These are phyloP conservation scores for Falco rusticolus DNA, from an alignment of 2,797 vertebrate species.

Conservation along the genomic window DNA sequence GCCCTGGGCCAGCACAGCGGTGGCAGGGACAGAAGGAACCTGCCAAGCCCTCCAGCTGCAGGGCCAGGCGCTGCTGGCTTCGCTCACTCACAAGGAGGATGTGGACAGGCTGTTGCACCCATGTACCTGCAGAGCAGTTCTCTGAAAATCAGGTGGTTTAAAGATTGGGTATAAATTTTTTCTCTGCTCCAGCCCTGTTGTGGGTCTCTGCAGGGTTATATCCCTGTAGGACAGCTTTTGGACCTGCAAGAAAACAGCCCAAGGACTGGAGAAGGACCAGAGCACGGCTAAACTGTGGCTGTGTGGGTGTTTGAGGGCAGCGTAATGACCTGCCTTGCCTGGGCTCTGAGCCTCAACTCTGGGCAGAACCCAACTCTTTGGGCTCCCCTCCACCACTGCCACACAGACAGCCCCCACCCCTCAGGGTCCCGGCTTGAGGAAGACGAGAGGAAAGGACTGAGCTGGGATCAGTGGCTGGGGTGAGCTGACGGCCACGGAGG, in stretches of 20 bases:
- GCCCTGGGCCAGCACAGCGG: rapidly evolving
- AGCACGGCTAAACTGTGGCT: rapidly evolving
- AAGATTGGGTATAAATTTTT: not conserved
- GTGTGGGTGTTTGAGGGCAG: not conserved
- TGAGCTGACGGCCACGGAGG: not conserved
- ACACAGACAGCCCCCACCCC: rapidly evolving
- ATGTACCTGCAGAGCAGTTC: not conserved
- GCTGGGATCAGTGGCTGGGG: not conserved
- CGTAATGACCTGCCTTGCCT: not conserved
- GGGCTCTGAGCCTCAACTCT: not conserved
- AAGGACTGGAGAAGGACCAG: not conserved
- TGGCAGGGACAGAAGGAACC: not conserved
- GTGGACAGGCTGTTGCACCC: not conserved
- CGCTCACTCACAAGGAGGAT: rapidly evolving
- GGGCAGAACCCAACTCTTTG: not conserved
- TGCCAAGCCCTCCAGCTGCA: not conserved
- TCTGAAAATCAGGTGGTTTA: not conserved
- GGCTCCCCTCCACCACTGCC: not conserved
- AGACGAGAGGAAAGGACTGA: not conserved
- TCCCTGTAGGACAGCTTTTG: not conserved
- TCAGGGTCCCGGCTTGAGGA: not conserved
- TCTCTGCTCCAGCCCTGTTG: not conserved
- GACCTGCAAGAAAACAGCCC: not conserved
- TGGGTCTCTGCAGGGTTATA: not conserved
- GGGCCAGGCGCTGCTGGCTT: not conserved